Evolutionary conservation across 2,113 vertebrate genomes (phyloP).

Genomic region (Petaurus breviceps): DNA sequence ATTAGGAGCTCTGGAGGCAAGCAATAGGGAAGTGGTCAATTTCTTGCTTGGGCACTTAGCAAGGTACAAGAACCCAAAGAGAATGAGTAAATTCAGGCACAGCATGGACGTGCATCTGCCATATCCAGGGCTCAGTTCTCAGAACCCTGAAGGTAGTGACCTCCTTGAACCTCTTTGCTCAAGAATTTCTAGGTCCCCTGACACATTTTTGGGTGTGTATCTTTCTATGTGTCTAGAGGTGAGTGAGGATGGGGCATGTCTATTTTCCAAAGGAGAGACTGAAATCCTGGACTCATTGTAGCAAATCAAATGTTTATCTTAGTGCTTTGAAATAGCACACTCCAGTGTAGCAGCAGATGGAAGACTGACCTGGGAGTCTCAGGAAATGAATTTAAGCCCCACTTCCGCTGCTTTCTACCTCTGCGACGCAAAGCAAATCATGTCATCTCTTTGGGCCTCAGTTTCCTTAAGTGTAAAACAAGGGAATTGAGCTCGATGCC

Average conservation of each 20-base stretch:
- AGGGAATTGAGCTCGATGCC: too few relatives aligned
- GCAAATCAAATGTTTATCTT: background rate
- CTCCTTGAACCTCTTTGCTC: background rate
- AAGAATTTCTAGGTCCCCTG: background rate
- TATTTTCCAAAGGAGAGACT: background rate
- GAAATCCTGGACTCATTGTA: background rate
- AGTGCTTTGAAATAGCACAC: background rate
- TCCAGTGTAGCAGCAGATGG: background rate
- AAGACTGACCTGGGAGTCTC: background rate
- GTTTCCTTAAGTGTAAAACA: background rate
- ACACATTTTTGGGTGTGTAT: background rate
- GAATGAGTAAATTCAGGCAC: background rate
- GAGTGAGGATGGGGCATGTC: background rate
- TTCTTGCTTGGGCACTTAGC: background rate
- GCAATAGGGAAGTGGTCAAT: background rate
- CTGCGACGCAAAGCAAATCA: background rate
- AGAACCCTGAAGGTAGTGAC: background rate
- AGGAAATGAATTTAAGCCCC: background rate
- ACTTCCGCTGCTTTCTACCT: background rate
- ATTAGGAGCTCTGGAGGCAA: background rate
- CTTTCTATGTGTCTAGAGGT: background rate
- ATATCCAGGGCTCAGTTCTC: background rate
- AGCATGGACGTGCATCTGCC: background rate
- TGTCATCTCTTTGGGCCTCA: background rate
- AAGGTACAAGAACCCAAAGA: background rate